A percentile compares a stretch with the other conserved stretches of the same genome.
phyloP scores from a whole-genome alignment of 2,888 invertebrate species.

The Syritta pipiens region DNA sequence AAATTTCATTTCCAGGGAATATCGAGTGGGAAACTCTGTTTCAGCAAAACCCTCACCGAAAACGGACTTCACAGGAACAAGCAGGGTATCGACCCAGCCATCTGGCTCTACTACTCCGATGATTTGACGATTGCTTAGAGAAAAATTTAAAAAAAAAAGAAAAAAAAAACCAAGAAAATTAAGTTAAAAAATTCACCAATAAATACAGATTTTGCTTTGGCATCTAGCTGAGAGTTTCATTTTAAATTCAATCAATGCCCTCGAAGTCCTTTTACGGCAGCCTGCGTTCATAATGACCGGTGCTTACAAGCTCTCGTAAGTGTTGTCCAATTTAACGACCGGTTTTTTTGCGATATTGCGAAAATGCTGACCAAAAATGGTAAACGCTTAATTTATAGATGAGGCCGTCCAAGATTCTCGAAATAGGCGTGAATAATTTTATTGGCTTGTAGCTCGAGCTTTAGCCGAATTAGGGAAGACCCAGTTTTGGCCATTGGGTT shows the following conservation, averaged over 20 bases:
- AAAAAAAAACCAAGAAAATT: not conserved
- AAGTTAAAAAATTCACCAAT: not conserved
- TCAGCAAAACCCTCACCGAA: slow-evolving; percentile 75
- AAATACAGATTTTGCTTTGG: not conserved
- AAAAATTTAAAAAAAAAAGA: too few relatives aligned
- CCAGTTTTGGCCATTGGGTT: not conserved
- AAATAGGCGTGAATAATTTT: slow-evolving; percentile 17
- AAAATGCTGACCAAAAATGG: slow-evolving; percentile 25
- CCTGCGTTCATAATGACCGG: slow-evolving; percentile 5
- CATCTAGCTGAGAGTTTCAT: slow-evolving; percentile 5
- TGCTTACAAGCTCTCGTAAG: not conserved
- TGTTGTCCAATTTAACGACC: slow-evolving; percentile 11
- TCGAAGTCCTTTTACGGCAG: slow-evolving; percentile 19
- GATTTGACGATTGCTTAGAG: slow-evolving; percentile 76
- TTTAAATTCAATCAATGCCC: slow-evolving; percentile 31
- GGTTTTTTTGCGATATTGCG: slow-evolving; percentile 17
- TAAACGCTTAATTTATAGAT: slow-evolving; percentile 22
- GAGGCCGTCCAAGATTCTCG: too few relatives aligned
- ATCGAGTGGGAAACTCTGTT: slow-evolving; percentile 69
- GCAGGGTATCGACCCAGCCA: slow-evolving; percentile 73
- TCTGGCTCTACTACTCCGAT: slow-evolving; percentile 78
- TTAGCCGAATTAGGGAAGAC: not conserved
- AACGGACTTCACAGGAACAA: slow-evolving; percentile 75
- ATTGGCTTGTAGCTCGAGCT: slow-evolving; percentile 31
- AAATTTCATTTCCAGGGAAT: slow-evolving; percentile 58